These are phyloP conservation scores for Python bivittatus DNA, from an alignment of 2,113 vertebrate genomes.

Conservation along the genomic window DNA sequence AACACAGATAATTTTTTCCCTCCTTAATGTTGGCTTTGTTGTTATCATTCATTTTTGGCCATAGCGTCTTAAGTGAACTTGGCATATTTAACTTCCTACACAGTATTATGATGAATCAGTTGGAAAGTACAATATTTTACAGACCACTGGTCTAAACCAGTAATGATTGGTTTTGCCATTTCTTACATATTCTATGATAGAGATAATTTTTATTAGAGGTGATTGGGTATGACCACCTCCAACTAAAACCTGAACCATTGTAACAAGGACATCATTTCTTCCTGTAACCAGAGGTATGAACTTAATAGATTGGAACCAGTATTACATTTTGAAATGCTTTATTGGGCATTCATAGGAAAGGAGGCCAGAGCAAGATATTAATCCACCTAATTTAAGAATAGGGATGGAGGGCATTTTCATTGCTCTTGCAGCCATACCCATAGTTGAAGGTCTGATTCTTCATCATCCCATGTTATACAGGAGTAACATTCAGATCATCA, in stretches of 20 bases:
- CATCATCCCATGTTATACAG: constrained; percentile 69
- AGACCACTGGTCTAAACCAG: constrained; percentile 8
- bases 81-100: constrained; percentile 21
- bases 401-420: constrained; percentile 20
- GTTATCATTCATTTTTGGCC: constrained; percentile 15
- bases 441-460: constrained; percentile 20
- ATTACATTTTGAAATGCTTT: not conserved
- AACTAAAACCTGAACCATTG: constrained; percentile 3
- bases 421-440: constrained; percentile 31
- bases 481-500: constrained; percentile 85
- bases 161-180: constrained; percentile 8
- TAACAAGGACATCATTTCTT: not conserved
- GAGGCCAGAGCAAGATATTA: constrained; percentile 29
- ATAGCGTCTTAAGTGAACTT: constrained; percentile 32
- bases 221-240: constrained; percentile 8
- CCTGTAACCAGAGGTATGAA: not conserved
- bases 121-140: constrained; percentile 2
- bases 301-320: constrained; percentile 24
- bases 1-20: constrained; percentile 11
- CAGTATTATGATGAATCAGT: constrained; percentile 25
- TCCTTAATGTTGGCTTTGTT: constrained; percentile 28
- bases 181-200: constrained; percentile 37
- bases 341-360: constrained; percentile 7
- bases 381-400: constrained; percentile 29
- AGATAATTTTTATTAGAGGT: constrained; percentile 50